phyloP scores from a whole-genome alignment of 1,140 invertebrate species.

The Hyles vespertilio region DNA sequence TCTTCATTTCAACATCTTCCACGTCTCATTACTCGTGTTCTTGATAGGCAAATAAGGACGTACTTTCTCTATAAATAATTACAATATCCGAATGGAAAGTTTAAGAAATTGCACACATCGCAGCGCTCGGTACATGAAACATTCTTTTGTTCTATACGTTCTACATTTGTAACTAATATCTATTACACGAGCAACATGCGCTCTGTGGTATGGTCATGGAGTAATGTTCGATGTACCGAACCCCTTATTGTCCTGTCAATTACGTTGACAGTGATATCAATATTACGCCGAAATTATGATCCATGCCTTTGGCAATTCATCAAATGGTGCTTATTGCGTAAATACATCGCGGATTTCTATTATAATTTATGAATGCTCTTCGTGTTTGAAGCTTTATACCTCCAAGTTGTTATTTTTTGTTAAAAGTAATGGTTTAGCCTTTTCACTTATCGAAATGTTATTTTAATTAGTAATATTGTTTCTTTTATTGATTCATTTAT shows the following conservation, averaged over 20 bases:
- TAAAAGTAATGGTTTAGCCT: no score
- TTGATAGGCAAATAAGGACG: no score
- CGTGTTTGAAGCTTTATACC: no score
- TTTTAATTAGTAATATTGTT: no score
- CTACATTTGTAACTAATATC: slow-evolving; percentile 17
- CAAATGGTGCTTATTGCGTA: slow-evolving; percentile 7
- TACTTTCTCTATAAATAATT: no score
- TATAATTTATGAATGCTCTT: no score
- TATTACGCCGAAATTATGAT: slow-evolving; percentile 23
- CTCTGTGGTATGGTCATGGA: slow-evolving; percentile 5
- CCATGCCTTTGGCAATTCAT: slow-evolving; percentile 18
- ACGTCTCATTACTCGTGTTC: no score
- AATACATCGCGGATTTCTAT: no score
- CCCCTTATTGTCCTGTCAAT: slow-evolving; percentile 32
- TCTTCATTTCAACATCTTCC: no score
- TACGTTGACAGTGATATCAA: slow-evolving; percentile 27
- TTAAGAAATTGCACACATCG: slow-evolving; percentile 1
- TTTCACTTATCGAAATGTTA: no score
- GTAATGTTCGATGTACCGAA: slow-evolving; percentile 20
- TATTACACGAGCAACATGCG: slow-evolving; percentile 25
- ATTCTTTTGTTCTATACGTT: slow-evolving; percentile 16
- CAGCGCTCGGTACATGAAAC: slow-evolving; percentile 4
- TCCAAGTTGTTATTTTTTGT: no score
- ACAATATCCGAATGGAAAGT: slow-evolving; percentile 3
- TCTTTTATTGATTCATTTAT: no score